phyloP scores from a whole-genome alignment of 1,140 invertebrate species.

The Zelostemma sp. region DNA sequence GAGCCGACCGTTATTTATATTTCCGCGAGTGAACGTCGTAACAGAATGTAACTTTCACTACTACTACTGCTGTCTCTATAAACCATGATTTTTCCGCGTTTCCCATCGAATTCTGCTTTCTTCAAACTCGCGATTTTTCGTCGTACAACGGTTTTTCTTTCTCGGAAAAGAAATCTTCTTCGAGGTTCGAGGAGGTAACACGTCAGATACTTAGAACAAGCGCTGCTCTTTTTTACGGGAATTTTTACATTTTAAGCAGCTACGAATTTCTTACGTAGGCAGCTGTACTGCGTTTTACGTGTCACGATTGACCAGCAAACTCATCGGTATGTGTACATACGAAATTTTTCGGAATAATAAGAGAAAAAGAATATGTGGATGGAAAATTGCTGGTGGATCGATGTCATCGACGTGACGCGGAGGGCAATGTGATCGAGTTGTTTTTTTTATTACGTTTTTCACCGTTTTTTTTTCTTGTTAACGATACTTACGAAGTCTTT shows the following conservation, averaged over 20 bases:
- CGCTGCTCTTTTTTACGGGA: not conserved
- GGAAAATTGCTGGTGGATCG: not conserved
- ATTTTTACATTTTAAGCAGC: constrained; percentile 12
- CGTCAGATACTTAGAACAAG: not conserved
- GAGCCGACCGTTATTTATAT: constrained; percentile 15
- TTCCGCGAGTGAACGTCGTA: constrained; percentile 6
- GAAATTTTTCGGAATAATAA: constrained; percentile 1
- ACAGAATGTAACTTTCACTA: constrained; percentile 12
- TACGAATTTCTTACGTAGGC: constrained; percentile 27
- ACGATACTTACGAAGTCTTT: constrained; percentile 39
- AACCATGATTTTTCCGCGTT: not conserved
- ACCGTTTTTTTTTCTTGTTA: constrained; percentile 21
- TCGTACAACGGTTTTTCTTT: no score
- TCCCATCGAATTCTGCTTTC: no score
- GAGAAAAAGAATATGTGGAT: not conserved
- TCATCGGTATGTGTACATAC: not conserved
- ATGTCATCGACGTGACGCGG: constrained; percentile 21
- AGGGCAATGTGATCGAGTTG: constrained; percentile 38
- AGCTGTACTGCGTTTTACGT: constrained; percentile 31
- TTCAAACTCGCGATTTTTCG: not conserved
- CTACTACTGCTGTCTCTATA: not conserved
- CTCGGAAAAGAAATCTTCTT: no score
- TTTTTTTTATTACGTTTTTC: constrained; percentile 10
- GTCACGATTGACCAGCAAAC: constrained; percentile 13
- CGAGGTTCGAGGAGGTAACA: no score